Conservation (phyloP, 1,140 invertebrate genomes). For the Copidosoma floridanum region DNA sequence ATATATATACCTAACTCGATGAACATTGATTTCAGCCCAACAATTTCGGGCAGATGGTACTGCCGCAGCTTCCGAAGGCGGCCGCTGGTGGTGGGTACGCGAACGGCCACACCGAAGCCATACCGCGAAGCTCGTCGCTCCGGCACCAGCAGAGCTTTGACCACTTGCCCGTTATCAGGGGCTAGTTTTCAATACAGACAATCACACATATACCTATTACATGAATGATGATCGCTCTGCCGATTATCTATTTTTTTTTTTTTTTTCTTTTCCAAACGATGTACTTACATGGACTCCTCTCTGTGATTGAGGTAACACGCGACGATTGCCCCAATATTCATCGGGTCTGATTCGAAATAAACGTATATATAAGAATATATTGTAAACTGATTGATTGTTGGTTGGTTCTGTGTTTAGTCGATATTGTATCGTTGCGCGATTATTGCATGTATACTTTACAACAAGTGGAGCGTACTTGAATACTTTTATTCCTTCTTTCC, state of each 20-base stretch:
- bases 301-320: neutral
- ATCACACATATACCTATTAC: slow-evolving; percentile 38
- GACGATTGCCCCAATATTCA: neutral
- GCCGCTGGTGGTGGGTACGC: slow-evolving; percentile 39
- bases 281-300: too few species aligned
- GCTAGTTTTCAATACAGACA: slow-evolving; percentile 40
- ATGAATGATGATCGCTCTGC: slow-evolving; percentile 9
- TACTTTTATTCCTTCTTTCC: too few species aligned
- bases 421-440: too few species aligned
- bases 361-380: slow-evolving; percentile 2
- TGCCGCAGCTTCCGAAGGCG: slow-evolving; percentile 64
- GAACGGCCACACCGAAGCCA: slow-evolving; percentile 44
- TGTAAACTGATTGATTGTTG: too few species aligned
- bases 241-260: too few species aligned
- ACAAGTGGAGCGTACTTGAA: too few species aligned
- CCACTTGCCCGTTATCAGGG: slow-evolving; percentile 71
- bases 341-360: too few species aligned
- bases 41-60: slow-evolving; percentile 60
- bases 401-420: too few species aligned
- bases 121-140: slow-evolving; percentile 52
- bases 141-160: slow-evolving; percentile 61
- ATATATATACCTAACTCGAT: too few species aligned
- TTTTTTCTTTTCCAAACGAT: too few species aligned
- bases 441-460: too few species aligned
- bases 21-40: slow-evolving; percentile 61